Base-by-base conservation (phyloP, 37 sponge, comb jelly and placozoan species). In the Mnemiopsis leidyi region DNA sequence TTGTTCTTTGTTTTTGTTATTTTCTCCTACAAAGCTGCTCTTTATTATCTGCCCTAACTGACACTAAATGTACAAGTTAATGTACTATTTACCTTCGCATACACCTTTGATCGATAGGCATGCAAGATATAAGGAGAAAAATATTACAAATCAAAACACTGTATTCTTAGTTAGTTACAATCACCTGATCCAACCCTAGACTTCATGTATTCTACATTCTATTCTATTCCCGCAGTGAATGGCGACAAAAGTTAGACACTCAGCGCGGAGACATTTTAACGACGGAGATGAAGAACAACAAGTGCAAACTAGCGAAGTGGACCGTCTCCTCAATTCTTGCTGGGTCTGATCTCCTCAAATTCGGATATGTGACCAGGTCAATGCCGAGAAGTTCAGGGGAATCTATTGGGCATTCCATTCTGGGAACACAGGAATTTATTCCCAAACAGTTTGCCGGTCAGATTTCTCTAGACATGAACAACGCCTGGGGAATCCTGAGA, bases 221-320 rank as follows among this genome's bases (percentile, higher is more conserved):
- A n/a, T 61, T 61, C 18, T 9, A 37, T 0, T 23, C 5, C 82
- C 82, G 40, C 76, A 92, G 94, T 30, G 99, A 99, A 30, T 99
- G 99, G 99, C 68, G 99, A 18, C 95, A 95, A 85, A 99, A 99
- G 77, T 93, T 99, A 36, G 97, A 99, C 75, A 94, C 94, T 0
- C 99, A 99, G 93, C 90, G 95, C 16, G 99, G 99, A 30, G 99
- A 98, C 82, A 96, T 99, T 31, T 92, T 99, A 20, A 97, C 99
- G 32, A 97, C 99, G 23, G 99, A 99, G 93, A 95, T 99, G 40
- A 99, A 97, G 95, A 99, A 99, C 93, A 99, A 99, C 93, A 95
- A 96, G 75, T 96, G 79, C 85, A 99, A 99, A 94, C 94, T 99
- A 33, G 96, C 99, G 67, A 97, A 97, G 94, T 99, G 97, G 97